These are phyloP conservation scores for Leptogaster cylindrica DNA, from an alignment of 2,888 invertebrate genomes.

Conservation along the genomic window DNA sequence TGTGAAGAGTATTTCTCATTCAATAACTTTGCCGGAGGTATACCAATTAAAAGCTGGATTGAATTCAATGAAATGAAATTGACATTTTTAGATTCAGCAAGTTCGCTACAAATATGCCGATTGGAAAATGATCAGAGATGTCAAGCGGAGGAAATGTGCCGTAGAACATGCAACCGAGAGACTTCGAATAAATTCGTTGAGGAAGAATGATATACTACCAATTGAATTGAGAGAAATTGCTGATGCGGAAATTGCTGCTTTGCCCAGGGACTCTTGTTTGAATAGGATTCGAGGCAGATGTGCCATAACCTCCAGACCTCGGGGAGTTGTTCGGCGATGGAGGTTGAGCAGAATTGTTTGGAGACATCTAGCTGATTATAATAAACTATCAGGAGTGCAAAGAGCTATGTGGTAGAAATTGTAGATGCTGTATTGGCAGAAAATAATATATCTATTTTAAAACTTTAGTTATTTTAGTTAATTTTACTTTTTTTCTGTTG, in stretches of 20 bases:
- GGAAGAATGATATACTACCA: conserved; percentile 87
- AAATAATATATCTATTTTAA: too few species aligned
- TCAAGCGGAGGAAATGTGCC: conserved; percentile 78
- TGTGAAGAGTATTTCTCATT: too few species aligned
- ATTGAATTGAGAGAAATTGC: conserved; percentile 79
- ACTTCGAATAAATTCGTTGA: conserved; percentile 79
- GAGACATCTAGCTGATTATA: conserved; percentile 91
- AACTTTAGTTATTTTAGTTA: too few species aligned
- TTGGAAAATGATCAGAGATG: conserved; percentile 85
- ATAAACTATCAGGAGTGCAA: conserved; percentile 88
- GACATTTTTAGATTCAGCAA: conserved; percentile 68
- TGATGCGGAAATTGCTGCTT: conserved; percentile 74
- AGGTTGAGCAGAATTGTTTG: conserved; percentile 90
- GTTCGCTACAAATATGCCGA: conserved; percentile 79
- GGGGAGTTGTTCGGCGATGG: conserved; percentile 82
- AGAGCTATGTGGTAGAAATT: conserved; percentile 83
- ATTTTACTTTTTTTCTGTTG: background rate
- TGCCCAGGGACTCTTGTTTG: conserved; percentile 76
- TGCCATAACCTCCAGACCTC: conserved; percentile 84
- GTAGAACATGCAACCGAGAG: conserved; percentile 78
- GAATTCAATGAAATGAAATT: too few species aligned
- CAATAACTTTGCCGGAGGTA: too few species aligned
- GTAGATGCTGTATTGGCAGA: background rate
- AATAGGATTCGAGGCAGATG: conserved; percentile 78
- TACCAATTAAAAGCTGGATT: too few species aligned